A percentile compares a stretch with the other conserved stretches of the same genome.
These are phyloP conservation scores for Dryas iulia DNA, from an alignment of 1,140 invertebrate species.

Conservation along the genomic window DNA sequence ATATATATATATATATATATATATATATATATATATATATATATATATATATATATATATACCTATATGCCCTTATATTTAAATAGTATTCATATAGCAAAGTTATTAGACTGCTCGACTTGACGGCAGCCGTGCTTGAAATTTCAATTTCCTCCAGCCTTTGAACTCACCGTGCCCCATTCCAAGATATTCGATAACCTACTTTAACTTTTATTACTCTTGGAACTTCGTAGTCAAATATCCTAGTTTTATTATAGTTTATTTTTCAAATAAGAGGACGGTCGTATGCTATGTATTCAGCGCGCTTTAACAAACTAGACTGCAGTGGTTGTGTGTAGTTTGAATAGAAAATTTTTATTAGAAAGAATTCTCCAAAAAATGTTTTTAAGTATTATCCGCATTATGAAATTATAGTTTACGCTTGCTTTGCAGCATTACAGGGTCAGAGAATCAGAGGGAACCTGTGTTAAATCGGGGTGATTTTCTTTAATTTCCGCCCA, in stretches of 20 bases:
- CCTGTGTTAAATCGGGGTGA: no score
- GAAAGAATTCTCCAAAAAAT: no score
- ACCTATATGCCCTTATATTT: not conserved
- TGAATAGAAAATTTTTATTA: no score
- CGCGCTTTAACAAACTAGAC: not conserved
- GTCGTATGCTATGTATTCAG: not conserved
- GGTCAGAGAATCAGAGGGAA: no score
- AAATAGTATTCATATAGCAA: conserved; percentile 1
- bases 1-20: no score
- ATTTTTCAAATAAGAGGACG: not conserved
- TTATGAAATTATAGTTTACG: no score
- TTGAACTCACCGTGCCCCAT: conserved; percentile 24
- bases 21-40: not conserved
- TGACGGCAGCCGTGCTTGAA: conserved; percentile 29
- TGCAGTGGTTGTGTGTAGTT: no score
- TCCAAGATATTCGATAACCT: conserved; percentile 15
- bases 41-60: no score
- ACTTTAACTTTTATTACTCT: conserved; percentile 23
- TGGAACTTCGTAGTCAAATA: not conserved
- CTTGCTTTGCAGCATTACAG: no score
- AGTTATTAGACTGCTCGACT: conserved; percentile 10
- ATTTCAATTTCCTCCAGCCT: conserved; percentile 37
- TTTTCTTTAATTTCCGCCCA: no score
- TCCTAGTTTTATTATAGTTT: not conserved
- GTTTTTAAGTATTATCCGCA: no score